These are phyloP conservation scores for Aphelenchoides fujianensis DNA, from an alignment of 1,140 invertebrate species.

Conservation along the genomic window DNA sequence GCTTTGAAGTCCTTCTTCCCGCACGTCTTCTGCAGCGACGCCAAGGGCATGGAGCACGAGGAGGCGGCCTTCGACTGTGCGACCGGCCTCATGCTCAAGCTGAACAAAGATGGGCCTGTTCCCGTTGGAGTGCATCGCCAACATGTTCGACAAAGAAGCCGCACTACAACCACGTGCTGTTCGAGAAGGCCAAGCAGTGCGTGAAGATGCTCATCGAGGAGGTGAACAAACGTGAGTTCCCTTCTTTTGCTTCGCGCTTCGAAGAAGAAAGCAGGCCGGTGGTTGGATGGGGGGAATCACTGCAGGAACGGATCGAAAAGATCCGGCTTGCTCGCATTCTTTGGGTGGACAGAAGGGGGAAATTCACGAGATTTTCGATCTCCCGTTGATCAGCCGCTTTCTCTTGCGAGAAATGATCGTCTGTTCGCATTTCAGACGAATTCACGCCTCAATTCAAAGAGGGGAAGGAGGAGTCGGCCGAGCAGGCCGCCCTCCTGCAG, in stretches of 20 bases:
- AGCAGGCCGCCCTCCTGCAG: not conserved
- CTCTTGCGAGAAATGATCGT: too few relatives aligned
- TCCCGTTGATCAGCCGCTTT: too few relatives aligned
- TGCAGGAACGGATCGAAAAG: too few relatives aligned
- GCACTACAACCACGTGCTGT: not conserved
- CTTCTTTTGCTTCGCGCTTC: slow-evolving; percentile 3
- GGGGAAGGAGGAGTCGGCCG: not conserved
- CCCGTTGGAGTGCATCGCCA: not conserved
- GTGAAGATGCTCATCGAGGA: not conserved
- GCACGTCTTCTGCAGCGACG: not conserved
- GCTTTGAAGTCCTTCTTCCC: slow-evolving; percentile 6
- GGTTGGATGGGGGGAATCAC: too few relatives aligned
- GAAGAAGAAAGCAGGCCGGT: too few relatives aligned
- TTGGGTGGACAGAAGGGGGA: too few relatives aligned
- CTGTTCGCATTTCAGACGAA: slow-evolving; percentile 2
- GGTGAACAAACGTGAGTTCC: not conserved
- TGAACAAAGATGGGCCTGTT: not conserved
- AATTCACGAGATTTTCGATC: too few relatives aligned
- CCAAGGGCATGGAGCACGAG: not conserved
- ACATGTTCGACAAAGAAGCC: slow-evolving; percentile 12
- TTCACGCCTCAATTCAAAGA: not conserved
- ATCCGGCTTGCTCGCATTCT: too few relatives aligned
- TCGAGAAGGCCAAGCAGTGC: not conserved
- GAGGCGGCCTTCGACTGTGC: not conserved
- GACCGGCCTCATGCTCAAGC: not conserved